Percentiles rank a stretch among this genome's conserved stretches.
Evolutionary conservation across 2,113 vertebrate genomes (phyloP).

Genomic region (Fulica atra): DNA sequence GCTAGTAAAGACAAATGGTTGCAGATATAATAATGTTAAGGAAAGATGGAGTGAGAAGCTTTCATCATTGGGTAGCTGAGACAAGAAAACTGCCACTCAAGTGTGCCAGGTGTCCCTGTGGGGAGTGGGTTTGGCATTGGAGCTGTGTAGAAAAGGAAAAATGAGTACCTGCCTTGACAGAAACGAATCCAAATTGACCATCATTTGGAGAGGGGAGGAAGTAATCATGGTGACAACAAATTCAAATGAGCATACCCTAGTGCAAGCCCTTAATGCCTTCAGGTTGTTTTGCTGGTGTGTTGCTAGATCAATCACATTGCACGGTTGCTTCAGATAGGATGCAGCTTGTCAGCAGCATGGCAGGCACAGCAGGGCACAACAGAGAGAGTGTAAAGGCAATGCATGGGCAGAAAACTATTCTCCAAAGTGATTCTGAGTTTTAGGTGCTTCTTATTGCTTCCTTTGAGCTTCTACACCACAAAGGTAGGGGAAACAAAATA

Average conservation of each 20-base stretch:
- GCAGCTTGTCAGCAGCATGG: fast-evolving
- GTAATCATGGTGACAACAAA: neutral
- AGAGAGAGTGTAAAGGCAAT: neutral
- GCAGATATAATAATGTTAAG: neutral
- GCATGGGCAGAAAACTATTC: neutral
- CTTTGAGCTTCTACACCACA: neutral
- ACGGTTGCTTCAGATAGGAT: neutral
- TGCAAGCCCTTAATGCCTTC: fast-evolving
- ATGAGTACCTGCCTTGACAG: neutral
- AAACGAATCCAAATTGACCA: neutral
- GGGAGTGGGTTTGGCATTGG: neutral
- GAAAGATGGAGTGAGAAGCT: neutral
- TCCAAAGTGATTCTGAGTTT: neutral
- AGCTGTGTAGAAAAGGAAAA: neutral
- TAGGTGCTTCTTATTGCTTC: neutral
- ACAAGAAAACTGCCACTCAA: neutral
- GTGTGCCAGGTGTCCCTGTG: neutral
- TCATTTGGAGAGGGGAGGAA: neutral
- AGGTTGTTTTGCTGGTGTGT: neutral
- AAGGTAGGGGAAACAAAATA: neutral
- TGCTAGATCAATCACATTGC: fast-evolving
- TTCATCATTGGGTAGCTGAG: neutral
- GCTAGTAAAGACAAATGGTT: neutral
- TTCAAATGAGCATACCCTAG: neutral
- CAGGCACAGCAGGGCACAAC: fast-evolving